A percentile compares a stretch with the other conserved stretches of the same genome.
These are phyloP conservation scores for Catharus bicknelli DNA, from an alignment of 2,113 vertebrate genomes.

Conservation along the genomic window DNA sequence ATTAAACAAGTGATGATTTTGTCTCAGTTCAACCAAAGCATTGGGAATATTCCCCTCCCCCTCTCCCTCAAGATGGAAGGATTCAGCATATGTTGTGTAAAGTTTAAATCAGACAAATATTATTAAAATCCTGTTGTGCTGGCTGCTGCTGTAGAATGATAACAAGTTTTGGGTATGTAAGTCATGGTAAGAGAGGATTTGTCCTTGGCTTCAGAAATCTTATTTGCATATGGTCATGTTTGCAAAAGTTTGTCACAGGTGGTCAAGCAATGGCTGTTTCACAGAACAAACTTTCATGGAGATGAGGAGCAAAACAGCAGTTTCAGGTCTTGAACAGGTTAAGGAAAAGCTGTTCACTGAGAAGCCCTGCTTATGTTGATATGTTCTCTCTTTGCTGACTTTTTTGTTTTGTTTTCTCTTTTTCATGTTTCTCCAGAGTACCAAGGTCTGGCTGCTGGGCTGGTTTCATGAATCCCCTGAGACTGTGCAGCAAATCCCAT, in stretches of 20 bases:
- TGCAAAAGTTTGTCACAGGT: background rate
- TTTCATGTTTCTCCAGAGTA: background rate
- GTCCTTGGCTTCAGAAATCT: background rate
- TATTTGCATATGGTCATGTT: background rate
- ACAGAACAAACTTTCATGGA: background rate
- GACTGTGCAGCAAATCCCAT: background rate
- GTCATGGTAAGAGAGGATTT: background rate
- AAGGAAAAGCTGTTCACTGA: background rate
- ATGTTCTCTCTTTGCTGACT: background rate
- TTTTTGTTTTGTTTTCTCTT: background rate
- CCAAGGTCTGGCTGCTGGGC: background rate
- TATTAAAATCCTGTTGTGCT: background rate
- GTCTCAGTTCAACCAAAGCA: background rate
- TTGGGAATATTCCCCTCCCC: background rate
- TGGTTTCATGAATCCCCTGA: background rate
- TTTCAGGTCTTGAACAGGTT: background rate
- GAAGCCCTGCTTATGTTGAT: background rate
- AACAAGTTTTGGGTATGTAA: background rate
- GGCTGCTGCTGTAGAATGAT: background rate
- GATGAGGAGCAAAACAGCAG: background rate
- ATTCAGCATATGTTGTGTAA: background rate
- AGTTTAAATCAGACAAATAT: background rate
- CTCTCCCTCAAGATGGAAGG: background rate
- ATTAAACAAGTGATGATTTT: background rate
- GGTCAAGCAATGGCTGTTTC: background rate